Base-by-base conservation (phyloP, 1,140 invertebrate genomes). In the Augochlora pura region DNA sequence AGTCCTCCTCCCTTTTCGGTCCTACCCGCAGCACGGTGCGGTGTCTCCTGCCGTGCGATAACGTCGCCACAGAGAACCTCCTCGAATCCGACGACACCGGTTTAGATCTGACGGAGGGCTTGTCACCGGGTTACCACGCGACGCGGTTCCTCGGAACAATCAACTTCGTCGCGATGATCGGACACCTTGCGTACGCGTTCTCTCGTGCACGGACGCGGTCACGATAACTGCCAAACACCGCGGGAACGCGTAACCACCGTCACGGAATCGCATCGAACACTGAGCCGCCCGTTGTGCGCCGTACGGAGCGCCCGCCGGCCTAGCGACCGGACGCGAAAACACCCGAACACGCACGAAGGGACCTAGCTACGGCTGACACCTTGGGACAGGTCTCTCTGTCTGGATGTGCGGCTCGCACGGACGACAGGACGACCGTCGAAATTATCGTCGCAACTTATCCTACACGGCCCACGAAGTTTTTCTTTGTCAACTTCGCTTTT, bases 181-280 rank as follows among this genome's bases (percentile, higher is more conserved):
- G 63, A 52, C 71, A 79, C 70, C 52, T 79, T 70, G 63, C 70
- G 52, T 65, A 73, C 68, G 71, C 54, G 79, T 69, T 27, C 54
- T 42, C 32, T 21, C 68, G 71, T 74, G 21, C 52, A 73, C 77
- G 70, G 70, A 79, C 63, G 70, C 70, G 70, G 25, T 74, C 27
- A 67, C 71, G 60, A 59, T 21, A 52, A 18, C 42, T 70, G 46
- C 12, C 64, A 52, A 42, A 52, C 38, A 49, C 60, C 52, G 38
- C 77, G 14, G 23, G 10, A 32, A 74, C 54, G 21, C 67, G 65
- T 66, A n/a, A 59, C 69, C 10, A 32, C 52, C 42, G 23, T 16
- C 23, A 69, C 64, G 64, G 69, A 84, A 73, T 81, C 83, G 82
- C 82, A 77, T 63, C 42, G 60, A 73, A 64, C 23, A 85, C 83